Conservation (phyloP, 92 coral and sea anemone species). For the Porites cylindrica region DNA sequence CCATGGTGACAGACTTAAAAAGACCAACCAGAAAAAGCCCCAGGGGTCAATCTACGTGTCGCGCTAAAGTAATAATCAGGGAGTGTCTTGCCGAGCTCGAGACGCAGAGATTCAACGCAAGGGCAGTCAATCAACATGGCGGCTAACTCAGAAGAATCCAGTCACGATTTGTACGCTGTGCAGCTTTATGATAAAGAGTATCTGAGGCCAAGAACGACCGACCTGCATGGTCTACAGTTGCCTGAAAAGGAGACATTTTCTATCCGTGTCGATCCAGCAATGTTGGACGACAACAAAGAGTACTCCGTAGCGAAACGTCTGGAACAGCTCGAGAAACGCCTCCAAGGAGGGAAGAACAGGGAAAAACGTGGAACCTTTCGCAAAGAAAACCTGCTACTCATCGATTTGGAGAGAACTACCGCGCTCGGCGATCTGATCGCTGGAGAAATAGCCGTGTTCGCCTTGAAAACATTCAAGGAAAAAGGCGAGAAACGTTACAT, state of each 20-base stretch:
- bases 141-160: slow-evolving; percentile 48
- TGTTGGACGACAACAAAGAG: slow-evolving; percentile 50
- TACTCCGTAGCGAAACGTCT: slow-evolving; percentile 58
- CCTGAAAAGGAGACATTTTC: slow-evolving; percentile 45
- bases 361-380: slow-evolving; percentile 65
- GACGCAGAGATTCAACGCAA: slow-evolving; percentile 18
- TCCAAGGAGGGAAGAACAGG: slow-evolving; percentile 48
- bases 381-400: slow-evolving; percentile 65
- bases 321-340: slow-evolving; percentile 47
- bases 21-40: slow-evolving; percentile 43
- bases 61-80: slow-evolving; percentile 26
- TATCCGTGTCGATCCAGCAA: slow-evolving; percentile 43
- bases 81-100: slow-evolving; percentile 40
- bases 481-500: slow-evolving; percentile 47
- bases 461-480: slow-evolving; percentile 53
- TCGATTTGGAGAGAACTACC: slow-evolving; percentile 55
- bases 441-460: slow-evolving; percentile 64
- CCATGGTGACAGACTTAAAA: slow-evolving; percentile 38
- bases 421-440: slow-evolving; percentile 41
- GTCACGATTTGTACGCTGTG: slow-evolving; percentile 31
- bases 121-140: slow-evolving; percentile 51
- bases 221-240: slow-evolving; percentile 28
- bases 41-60: slow-evolving; percentile 50
- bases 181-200: slow-evolving; percentile 44
- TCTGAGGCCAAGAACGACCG: slow-evolving; percentile 46